Conservation (phyloP, 2,797 vertebrate genomes). For the Leptodactylus fallax region DNA sequence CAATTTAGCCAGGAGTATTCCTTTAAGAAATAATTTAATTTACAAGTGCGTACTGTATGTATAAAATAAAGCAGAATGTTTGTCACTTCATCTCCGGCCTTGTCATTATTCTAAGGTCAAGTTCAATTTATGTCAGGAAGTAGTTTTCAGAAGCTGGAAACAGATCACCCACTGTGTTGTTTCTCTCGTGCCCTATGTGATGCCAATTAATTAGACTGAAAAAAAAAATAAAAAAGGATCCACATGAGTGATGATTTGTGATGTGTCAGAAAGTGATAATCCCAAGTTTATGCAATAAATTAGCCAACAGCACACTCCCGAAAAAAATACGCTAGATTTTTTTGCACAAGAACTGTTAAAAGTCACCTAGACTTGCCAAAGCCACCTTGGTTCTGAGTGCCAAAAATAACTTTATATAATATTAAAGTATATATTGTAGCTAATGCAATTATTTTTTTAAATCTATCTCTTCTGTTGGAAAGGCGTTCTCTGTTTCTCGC, state of each 20-base stretch:
- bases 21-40: slow-evolving; percentile 3
- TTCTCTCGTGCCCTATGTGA: slow-evolving; percentile 50
- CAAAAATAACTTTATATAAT: background rate
- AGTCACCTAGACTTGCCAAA: background rate
- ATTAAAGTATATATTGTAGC: background rate
- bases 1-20: background rate
- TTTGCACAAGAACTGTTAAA: background rate
- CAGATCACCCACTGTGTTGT: slow-evolving; percentile 55
- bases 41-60: background rate
- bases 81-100: slow-evolving; percentile 35
- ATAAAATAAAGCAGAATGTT: slow-evolving; percentile 1
- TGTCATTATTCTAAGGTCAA: slow-evolving; percentile 55
- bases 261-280: slow-evolving; percentile 40
- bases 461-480: no score
- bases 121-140: slow-evolving; percentile 57
- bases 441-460: no score
- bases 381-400: background rate
- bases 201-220: slow-evolving; percentile 58
- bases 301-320: background rate
- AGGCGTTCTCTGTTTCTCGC: no score
- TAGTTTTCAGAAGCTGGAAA: slow-evolving; percentile 45
- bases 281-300: slow-evolving; percentile 27
- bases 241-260: slow-evolving; percentile 34
- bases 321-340: background rate
- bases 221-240: slow-evolving; percentile 40